Evolutionary conservation across 2,888 invertebrate genomes (phyloP).

Genomic region (Cosmorhoe ocellata): DNA sequence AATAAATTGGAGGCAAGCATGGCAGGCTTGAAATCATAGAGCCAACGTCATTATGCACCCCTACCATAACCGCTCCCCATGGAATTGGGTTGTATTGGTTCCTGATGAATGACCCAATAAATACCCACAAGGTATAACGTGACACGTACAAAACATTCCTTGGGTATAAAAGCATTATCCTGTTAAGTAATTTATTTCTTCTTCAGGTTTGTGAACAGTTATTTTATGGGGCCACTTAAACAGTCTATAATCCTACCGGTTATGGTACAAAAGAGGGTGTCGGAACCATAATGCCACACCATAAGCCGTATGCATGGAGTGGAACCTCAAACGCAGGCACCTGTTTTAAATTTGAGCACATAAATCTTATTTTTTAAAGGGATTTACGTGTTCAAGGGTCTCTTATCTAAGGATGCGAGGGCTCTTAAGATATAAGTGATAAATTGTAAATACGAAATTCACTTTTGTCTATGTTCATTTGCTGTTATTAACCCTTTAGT

Average conservation of each 20-base stretch:
- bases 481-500: background rate
- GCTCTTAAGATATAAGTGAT: conserved; percentile 41
- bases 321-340: conserved; percentile 59
- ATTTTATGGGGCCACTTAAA: conserved; percentile 78
- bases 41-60: conserved; percentile 74
- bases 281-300: conserved; percentile 66
- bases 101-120: conserved; percentile 80
- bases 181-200: conserved; percentile 81
- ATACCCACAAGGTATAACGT: conserved; percentile 76
- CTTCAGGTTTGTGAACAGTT: conserved; percentile 74
- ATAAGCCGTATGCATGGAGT: conserved; percentile 68
- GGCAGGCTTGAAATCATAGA: conserved; percentile 60
- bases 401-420: conserved; percentile 39
- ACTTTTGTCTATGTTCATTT: no score
- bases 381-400: conserved; percentile 42
- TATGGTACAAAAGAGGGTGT: conserved; percentile 73
- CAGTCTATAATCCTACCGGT: conserved; percentile 75
- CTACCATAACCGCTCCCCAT: conserved; percentile 73
- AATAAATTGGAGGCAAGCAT: conserved; percentile 67
- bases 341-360: conserved; percentile 58
- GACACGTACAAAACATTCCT: conserved; percentile 78
- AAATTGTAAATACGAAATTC: conserved; percentile 39
- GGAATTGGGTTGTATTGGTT: conserved; percentile 76
- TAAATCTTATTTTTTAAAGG: conserved; percentile 63
- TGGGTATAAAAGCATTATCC: conserved; percentile 79